Conservation (phyloP, 2,113 vertebrate species). For the Terrapene triunguis region DNA sequence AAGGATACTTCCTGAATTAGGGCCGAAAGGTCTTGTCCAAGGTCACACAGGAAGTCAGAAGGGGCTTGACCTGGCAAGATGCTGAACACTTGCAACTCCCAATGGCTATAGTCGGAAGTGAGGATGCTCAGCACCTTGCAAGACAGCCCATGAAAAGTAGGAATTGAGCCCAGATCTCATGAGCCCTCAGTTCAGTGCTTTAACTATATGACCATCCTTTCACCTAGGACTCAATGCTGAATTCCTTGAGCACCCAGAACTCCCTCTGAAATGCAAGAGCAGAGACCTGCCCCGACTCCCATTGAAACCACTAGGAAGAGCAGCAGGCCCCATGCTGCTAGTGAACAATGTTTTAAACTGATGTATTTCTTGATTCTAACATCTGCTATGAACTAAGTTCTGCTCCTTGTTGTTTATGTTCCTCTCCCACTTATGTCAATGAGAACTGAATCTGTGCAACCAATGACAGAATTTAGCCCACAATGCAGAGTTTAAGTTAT, state of each 20-base stretch:
- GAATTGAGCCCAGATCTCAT: not conserved
- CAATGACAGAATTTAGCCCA: not conserved
- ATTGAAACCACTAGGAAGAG: not conserved
- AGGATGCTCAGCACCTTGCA: not conserved
- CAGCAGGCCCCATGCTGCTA: not conserved
- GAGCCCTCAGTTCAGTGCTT: not conserved
- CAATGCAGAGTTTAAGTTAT: not conserved
- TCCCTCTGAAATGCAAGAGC: not conserved
- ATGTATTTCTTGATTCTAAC: not conserved
- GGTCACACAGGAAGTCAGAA: not conserved
- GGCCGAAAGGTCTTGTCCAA: not conserved
- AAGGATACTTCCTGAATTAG: not conserved
- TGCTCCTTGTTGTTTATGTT: not conserved
- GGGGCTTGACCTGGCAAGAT: not conserved
- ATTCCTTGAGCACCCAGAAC: not conserved
- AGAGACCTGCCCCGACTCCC: not conserved
- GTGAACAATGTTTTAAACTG: not conserved
- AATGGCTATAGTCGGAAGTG: not conserved
- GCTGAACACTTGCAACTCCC: fast-evolving
- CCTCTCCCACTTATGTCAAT: not conserved
- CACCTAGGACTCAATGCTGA: not conserved
- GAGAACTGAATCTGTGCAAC: not conserved
- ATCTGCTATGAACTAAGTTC: not conserved
- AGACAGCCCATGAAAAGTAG: not conserved
- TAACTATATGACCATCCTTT: not conserved